phyloP scores from a whole-genome alignment of 2,113 vertebrate genomes.

The Mustela lutreola region DNA sequence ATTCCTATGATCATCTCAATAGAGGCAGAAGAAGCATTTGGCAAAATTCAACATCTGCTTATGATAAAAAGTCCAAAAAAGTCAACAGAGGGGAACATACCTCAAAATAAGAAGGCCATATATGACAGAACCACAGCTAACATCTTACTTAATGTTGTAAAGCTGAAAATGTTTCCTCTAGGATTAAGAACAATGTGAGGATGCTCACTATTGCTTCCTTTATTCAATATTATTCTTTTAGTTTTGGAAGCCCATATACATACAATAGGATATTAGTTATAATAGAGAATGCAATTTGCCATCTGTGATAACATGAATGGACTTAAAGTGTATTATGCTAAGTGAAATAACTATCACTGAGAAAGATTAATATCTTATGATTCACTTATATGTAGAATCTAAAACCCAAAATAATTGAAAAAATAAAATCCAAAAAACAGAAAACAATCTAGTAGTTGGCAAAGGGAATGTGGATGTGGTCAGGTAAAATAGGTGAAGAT shows the following conservation, averaged over 20 bases:
- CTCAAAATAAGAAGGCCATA: not conserved
- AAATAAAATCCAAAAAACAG: not conserved
- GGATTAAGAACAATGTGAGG: not conserved
- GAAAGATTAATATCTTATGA: not conserved
- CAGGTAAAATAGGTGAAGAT: not conserved
- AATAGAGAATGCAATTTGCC: not conserved
- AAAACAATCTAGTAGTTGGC: not conserved
- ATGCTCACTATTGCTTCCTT: not conserved
- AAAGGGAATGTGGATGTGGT: not conserved
- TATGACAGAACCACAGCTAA: not conserved
- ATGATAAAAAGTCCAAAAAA: not conserved
- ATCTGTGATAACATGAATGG: not conserved
- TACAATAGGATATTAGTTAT: not conserved
- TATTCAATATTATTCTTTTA: not conserved
- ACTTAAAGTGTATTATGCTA: not conserved
- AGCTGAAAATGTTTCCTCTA: not conserved
- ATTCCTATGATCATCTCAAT: not conserved
- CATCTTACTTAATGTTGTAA: not conserved
- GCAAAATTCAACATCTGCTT: not conserved
- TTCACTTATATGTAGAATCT: not conserved
- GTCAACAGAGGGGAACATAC: not conserved
- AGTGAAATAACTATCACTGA: not conserved
- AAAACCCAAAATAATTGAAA: not conserved
- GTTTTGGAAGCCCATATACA: not conserved
- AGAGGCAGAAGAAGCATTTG: not conserved